phyloP scores from a whole-genome alignment of 2,113 vertebrate species.

The Toxotes jaculatrix region DNA sequence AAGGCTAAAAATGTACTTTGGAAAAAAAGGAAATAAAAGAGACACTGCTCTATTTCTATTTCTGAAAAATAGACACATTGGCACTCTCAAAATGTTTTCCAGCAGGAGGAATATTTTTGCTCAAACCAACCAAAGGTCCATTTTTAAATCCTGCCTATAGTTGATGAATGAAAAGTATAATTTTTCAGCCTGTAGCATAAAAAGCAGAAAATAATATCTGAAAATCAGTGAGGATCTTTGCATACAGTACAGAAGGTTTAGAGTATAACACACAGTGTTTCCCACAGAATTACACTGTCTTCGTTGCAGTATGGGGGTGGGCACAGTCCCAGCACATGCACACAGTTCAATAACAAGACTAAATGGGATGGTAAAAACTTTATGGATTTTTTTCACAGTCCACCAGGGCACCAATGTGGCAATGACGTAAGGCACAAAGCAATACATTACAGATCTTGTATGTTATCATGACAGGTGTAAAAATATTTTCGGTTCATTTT shows the following conservation, averaged over 20 bases:
- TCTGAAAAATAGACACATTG: slow-evolving; percentile 22
- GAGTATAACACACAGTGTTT: not conserved
- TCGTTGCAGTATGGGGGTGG: too few species aligned
- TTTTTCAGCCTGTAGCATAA: slow-evolving; percentile 14
- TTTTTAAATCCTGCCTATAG: slow-evolving; percentile 13
- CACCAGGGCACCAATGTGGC: too few species aligned
- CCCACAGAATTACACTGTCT: too few species aligned
- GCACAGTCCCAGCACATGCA: too few species aligned
- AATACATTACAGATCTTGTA: too few species aligned
- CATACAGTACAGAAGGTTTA: slow-evolving; percentile 24
- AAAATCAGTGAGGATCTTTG: slow-evolving; percentile 28
- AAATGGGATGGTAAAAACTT: too few species aligned
- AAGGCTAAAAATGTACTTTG: not conserved
- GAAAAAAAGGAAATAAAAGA: slow-evolving; percentile 6
- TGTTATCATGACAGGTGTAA: too few species aligned
- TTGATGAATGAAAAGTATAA: not conserved
- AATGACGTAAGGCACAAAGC: too few species aligned
- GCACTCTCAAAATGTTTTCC: not conserved
- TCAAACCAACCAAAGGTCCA: slow-evolving; percentile 5
- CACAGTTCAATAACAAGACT: too few species aligned
- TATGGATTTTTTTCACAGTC: too few species aligned
- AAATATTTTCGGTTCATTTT: too few species aligned
- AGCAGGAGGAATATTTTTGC: not conserved
- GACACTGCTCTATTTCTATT: slow-evolving; percentile 21
- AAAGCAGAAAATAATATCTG: not conserved